Conservation (phyloP, 2,888 invertebrate species). For the Electrophaes corylata region DNA sequence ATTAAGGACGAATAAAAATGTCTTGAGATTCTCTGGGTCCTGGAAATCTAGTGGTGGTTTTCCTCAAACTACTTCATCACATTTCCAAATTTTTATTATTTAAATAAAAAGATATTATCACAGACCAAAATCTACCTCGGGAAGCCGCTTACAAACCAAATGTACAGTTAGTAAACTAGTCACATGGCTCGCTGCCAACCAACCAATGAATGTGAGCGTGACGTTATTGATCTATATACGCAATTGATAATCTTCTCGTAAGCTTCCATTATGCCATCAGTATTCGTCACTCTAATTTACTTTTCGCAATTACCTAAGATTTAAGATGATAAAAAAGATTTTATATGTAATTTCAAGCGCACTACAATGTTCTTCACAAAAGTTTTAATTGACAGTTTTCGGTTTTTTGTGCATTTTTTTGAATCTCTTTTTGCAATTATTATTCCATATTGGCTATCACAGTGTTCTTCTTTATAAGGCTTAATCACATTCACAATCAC, state of each 20-base stretch:
- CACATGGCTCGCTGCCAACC: conserved; percentile 33
- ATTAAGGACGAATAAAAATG: too few species aligned
- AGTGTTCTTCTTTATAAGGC: not conserved
- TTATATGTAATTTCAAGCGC: conserved; percentile 1
- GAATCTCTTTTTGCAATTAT: not conserved
- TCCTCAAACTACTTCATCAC: too few species aligned
- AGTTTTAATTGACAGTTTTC: conserved; percentile 1
- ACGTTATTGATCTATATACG: not conserved
- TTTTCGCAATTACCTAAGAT: not conserved
- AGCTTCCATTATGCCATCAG: not conserved
- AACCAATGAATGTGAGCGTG: not conserved
- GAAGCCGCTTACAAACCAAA: too few species aligned
- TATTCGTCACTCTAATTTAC: not conserved
- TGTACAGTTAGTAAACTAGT: not conserved
- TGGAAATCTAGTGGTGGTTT: too few species aligned
- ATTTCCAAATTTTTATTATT: too few species aligned
- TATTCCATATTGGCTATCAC: not conserved
- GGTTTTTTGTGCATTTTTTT: not conserved
- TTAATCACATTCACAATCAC: conserved; percentile 22
- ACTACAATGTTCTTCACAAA: conserved; percentile 7
- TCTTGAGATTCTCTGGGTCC: too few species aligned
- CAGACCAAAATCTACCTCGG: too few species aligned
- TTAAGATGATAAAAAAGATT: not conserved
- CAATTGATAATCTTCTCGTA: not conserved
- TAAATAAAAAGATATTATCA: too few species aligned